phyloP scores from a whole-genome alignment of 92 coral and sea anemone genomes.

The Phenganax stokvisi region DNA sequence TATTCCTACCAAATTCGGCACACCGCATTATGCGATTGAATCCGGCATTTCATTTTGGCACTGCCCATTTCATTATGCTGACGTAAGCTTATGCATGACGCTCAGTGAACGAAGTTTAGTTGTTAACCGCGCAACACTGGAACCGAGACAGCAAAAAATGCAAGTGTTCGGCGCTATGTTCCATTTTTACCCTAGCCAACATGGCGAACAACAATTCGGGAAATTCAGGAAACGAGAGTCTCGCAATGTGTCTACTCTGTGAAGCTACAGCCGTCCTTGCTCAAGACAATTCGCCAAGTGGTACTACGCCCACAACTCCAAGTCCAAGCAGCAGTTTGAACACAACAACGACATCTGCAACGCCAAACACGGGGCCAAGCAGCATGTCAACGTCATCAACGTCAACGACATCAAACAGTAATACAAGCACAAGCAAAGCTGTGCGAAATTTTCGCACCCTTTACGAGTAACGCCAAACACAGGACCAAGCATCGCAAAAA shows the following conservation, averaged over 20 bases:
- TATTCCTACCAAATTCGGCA: no score
- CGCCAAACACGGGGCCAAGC: conserved; percentile 31
- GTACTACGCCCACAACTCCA: conserved; percentile 34
- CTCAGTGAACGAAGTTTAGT: no score
- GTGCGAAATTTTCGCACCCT: not conserved
- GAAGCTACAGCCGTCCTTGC: conserved; percentile 24
- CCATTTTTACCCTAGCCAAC: no score
- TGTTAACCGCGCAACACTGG: no score
- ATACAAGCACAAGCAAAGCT: not conserved
- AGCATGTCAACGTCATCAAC: conserved; percentile 19
- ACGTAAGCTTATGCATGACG: no score
- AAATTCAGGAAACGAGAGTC: no score
- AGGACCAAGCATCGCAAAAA: not conserved
- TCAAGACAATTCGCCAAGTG: conserved; percentile 33
- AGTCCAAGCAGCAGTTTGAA: conserved; percentile 28
- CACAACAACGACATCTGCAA: conserved; percentile 26
- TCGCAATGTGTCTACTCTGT: not conserved
- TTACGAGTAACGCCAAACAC: not conserved
- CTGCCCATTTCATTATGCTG: no score
- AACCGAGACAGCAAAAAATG: no score
- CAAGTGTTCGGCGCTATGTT: no score
- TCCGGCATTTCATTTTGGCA: no score
- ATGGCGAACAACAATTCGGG: no score
- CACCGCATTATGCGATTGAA: no score
- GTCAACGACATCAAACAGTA: conserved; percentile 6